These are phyloP conservation scores for Toxotes lorentzi DNA, from an alignment of 2,797 vertebrate species.

Conservation along the genomic window DNA sequence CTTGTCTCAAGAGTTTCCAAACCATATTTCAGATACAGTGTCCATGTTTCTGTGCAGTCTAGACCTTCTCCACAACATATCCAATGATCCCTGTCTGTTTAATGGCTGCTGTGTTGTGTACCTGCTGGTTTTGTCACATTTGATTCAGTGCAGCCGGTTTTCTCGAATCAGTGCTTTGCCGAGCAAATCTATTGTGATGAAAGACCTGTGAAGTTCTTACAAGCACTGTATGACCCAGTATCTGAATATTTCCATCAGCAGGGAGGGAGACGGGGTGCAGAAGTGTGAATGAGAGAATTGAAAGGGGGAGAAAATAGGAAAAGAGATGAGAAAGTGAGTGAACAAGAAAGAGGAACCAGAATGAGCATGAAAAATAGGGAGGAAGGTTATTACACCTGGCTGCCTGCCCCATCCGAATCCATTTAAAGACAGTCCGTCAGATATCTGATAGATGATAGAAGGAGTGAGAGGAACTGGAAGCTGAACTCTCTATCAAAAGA, in stretches of 20 bases:
- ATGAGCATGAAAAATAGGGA: constrained; percentile 27
- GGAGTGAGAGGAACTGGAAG: constrained; percentile 4
- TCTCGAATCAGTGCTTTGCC: constrained; percentile 34
- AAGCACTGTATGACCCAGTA: constrained; percentile 40
- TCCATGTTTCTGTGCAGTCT: background rate
- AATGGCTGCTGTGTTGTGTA: constrained; percentile 45
- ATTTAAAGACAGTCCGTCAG: constrained; percentile 44
- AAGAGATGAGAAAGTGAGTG: constrained; percentile 30
- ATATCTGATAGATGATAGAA: constrained; percentile 31
- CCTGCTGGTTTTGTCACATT: constrained; percentile 33
- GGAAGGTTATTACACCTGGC: constrained; percentile 52
- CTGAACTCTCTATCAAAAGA: constrained; percentile 29
- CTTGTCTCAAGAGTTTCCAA: background rate
- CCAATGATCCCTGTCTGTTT: constrained; percentile 9
- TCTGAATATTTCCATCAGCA: constrained; percentile 57
- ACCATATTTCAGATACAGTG: background rate
- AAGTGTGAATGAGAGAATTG: constrained; percentile 34
- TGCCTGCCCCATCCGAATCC: constrained; percentile 43
- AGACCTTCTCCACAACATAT: background rate
- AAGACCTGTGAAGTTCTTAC: constrained; percentile 46
- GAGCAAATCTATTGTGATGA: constrained; percentile 39
- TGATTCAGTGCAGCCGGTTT: constrained; percentile 33
- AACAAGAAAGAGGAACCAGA: constrained; percentile 33
- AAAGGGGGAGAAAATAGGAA: constrained; percentile 39
- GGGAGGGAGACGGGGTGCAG: background rate